Evolutionary conservation across 2,113 vertebrate species (phyloP).

Genomic region (Pituophis catenifer): DNA sequence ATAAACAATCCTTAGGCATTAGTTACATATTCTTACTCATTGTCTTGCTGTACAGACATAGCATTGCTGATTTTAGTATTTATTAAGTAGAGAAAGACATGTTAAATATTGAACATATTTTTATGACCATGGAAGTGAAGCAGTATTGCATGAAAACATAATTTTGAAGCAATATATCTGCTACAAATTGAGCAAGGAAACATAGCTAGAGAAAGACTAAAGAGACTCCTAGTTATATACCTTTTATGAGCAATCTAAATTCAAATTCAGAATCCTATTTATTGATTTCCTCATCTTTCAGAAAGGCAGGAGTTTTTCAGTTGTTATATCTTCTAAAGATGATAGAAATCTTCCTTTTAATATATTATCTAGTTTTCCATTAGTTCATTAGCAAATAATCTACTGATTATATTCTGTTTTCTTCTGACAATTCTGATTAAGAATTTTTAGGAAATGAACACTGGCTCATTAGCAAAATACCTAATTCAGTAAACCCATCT

Average conservation of each 20-base stretch:
- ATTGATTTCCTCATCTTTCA: constrained; percentile 44
- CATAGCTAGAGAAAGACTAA: neutral
- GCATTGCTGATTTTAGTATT: neutral
- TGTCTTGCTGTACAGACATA: neutral
- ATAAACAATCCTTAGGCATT: neutral
- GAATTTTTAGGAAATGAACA: constrained; percentile 36
- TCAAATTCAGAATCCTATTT: constrained; percentile 12
- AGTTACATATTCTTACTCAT: neutral
- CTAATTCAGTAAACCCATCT: constrained; percentile 41
- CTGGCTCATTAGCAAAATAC: constrained; percentile 51
- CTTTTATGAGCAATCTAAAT: constrained; percentile 6
- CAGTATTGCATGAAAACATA: neutral
- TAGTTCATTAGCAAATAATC: constrained; percentile 55
- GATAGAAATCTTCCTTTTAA: constrained; percentile 59
- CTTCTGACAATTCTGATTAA: constrained; percentile 57
- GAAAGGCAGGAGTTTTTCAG: constrained; percentile 56
- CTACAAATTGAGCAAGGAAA: neutral
- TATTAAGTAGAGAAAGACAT: neutral
- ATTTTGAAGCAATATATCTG: neutral
- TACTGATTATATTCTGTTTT: constrained; percentile 51
- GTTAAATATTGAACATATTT: neutral
- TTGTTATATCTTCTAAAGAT: constrained; percentile 49
- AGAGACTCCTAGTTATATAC: neutral
- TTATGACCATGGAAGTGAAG: neutral
- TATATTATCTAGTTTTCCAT: constrained; percentile 56